Conservation (phyloP, 2,113 vertebrate genomes). For the Motacilla tschutschensis region DNA sequence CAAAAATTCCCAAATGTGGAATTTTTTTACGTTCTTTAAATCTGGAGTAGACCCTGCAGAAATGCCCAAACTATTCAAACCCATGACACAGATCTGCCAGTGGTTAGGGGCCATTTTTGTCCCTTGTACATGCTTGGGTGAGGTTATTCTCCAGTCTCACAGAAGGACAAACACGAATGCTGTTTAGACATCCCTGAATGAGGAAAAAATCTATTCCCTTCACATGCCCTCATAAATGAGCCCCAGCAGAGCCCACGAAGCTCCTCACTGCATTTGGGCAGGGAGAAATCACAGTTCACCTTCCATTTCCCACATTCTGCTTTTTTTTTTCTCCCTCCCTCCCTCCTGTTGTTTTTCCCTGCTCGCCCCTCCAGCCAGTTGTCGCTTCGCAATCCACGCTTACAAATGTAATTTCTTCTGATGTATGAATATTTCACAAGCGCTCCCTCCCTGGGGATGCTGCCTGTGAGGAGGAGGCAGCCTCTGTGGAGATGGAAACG, state of each 20-base stretch:
- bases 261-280: accelerated
- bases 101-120: neutral
- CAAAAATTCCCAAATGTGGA: neutral
- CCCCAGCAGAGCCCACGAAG: neutral
- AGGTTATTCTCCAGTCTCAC: neutral
- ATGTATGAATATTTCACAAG: conserved; percentile 47
- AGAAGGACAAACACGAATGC: neutral
- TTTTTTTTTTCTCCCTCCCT: neutral
- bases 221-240: neutral
- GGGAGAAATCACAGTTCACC: neutral
- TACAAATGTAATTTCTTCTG: conserved; percentile 28
- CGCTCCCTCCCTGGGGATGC: neutral
- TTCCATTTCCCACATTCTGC: neutral
- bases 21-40: neutral
- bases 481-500: neutral
- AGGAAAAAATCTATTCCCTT: neutral
- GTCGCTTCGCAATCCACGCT: neutral
- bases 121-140: accelerated
- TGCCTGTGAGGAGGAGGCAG: conserved; percentile 5
- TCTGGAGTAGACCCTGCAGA: neutral
- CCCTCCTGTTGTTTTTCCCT: neutral
- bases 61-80: neutral
- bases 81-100: neutral
- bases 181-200: neutral
- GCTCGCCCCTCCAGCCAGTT: neutral